These are phyloP conservation scores for Spatula versicolor DNA, from an alignment of 2,797 vertebrate species.

Conservation along the genomic window DNA sequence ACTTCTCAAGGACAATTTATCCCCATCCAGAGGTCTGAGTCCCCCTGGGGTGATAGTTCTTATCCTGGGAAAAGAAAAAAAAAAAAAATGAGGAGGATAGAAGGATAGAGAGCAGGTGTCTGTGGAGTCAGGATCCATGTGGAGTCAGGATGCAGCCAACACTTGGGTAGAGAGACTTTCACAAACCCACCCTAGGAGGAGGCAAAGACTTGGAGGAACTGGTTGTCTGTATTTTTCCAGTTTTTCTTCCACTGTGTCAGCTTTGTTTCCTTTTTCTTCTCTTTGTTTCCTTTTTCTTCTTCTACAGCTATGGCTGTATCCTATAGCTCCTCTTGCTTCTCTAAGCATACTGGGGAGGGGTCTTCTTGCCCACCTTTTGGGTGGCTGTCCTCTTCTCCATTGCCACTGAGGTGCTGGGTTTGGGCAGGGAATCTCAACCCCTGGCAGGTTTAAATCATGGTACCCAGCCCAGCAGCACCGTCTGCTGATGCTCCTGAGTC, in stretches of 20 bases:
- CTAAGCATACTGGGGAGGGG: neutral
- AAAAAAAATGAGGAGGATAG: no score
- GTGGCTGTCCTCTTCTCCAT: neutral
- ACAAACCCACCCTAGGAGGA: neutral
- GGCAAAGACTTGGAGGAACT: neutral
- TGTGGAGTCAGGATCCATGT: no score
- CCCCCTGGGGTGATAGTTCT: neutral
- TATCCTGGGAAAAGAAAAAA: neutral
- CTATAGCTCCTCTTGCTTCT: neutral
- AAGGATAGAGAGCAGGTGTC: no score
- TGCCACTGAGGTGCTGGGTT: neutral
- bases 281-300: no score
- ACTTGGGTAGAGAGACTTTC: fast-evolving
- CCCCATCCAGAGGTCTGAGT: neutral
- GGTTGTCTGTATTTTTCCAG: fast-evolving
- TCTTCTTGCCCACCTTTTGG: neutral
- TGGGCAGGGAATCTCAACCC: neutral
- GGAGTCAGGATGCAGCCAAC: fast-evolving
- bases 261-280: neutral
- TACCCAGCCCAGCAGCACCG: neutral
- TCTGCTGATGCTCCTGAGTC: fast-evolving
- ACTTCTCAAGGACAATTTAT: neutral
- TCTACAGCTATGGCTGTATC: neutral
- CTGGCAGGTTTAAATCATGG: neutral
- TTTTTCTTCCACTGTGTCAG: neutral